Percentiles rank a stretch among this genome's conserved stretches.
phyloP scores from a whole-genome alignment of 2,113 vertebrate species.

The Mugil cephalus region DNA sequence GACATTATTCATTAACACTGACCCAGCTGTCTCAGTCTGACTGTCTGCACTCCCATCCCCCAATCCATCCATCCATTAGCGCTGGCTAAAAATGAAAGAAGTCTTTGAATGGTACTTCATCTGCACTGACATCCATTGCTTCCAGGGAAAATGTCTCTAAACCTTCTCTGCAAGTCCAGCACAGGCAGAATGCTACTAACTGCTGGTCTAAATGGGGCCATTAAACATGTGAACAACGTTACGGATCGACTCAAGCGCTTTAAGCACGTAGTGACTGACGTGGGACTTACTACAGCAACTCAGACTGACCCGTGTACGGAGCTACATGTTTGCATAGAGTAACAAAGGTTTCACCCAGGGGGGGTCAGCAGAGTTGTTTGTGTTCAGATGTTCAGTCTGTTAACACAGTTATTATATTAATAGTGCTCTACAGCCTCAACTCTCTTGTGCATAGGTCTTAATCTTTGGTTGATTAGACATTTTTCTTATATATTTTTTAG shows the following conservation, averaged over 20 bases:
- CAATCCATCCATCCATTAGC: conserved; percentile 15
- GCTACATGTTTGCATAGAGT: too few relatives aligned
- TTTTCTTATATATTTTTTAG: too few relatives aligned
- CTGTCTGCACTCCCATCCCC: conserved; percentile 21
- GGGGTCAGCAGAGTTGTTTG: too few relatives aligned
- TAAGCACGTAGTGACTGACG: not conserved
- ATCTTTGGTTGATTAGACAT: too few relatives aligned
- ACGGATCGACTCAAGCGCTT: not conserved
- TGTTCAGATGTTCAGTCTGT: too few relatives aligned
- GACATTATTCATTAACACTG: conserved; percentile 63
- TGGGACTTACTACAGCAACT: not conserved
- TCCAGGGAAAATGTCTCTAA: conserved; percentile 1
- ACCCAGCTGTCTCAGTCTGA: conserved; percentile 40
- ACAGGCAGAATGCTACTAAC: not conserved
- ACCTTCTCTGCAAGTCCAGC: not conserved
- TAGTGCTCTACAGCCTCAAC: too few relatives aligned
- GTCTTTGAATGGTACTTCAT: not conserved
- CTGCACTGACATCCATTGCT: not conserved
- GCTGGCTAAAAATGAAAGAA: conserved; percentile 3
- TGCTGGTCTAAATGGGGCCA: not conserved
- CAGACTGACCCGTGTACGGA: not conserved
- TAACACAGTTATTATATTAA: too few relatives aligned
- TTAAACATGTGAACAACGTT: not conserved
- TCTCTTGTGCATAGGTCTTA: too few relatives aligned
- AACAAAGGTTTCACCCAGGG: too few relatives aligned